Base-by-base conservation (phyloP, 1,140 invertebrate genomes). In the Diorhabda carinulata region DNA sequence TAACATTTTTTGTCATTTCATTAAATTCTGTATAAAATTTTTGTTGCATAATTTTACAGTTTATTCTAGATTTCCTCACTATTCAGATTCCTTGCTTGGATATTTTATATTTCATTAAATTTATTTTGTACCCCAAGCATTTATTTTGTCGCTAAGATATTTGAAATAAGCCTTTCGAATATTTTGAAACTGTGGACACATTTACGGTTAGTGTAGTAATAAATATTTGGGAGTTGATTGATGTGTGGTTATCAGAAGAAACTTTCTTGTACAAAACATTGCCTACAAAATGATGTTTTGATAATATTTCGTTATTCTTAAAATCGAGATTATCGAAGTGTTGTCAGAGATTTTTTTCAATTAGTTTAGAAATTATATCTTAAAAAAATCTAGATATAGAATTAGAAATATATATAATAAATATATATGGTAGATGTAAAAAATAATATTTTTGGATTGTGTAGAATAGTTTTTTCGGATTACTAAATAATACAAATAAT, bases 371-470 rank as follows among this genome's bases (percentile, higher is more conserved):
- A 66, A 69, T 56, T 67, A 73, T 66, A 58, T 71, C 58, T 74
- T 77, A 77, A 72, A 71, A 70, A 75, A 67, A 69, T 70, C 67
- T 71, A 73, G 70, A 75, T 70, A 76, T 72, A 60, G 65, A 67
- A 67, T 73, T 78, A 77, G 71, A 74, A 52, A 52, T 52, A 52
- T 67, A 74, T 76, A 75, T 70, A 72, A 70, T 79, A 78, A 74
- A 75, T 77, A 25, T 67, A 74, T 76, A 75, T 70, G 73, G 72
- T 79, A 78, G 76, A 75, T 77, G 76, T 79, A 76, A 76, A 75
- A 77, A 76, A 73, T 73, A 73, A 77, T 79, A 80, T 80, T 80
- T 80, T 80, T 80, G 76, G 78, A 80, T 80, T 78, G 77, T 76
- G 73, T 80, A 80, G 78, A 72, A 67, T 78, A 77, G 73, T 70